Percentiles rank a stretch among this genome's conserved stretches.
Conservation (phyloP, 2,888 invertebrate species). For the Pammene fasciana region DNA sequence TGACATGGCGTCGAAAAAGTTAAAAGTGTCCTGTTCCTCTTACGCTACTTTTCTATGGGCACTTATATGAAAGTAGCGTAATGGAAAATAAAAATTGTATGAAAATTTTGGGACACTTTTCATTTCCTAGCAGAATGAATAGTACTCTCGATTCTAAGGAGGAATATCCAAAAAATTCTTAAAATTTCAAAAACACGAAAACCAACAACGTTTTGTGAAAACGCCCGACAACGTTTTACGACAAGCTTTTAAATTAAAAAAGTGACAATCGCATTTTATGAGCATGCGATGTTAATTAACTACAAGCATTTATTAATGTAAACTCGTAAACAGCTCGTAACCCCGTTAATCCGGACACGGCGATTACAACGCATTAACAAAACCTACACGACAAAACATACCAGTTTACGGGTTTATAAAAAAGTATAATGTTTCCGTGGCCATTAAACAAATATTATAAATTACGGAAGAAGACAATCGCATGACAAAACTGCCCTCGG, state of each 20-base stretch:
- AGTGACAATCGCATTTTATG: background rate
- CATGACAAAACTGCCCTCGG: constrained; percentile 72
- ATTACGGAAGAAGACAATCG: constrained; percentile 56
- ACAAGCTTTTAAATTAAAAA: background rate
- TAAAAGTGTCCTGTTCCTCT: no score
- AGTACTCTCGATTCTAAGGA: no score
- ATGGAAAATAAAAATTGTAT: no score
- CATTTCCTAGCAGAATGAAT: no score
- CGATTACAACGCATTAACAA: constrained; percentile 59
- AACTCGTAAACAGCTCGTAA: constrained; percentile 41
- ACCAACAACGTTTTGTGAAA: no score
- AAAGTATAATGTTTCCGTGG: constrained; percentile 45
- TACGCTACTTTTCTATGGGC: no score
- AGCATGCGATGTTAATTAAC: constrained; percentile 6
- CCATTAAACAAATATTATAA: constrained; percentile 56
- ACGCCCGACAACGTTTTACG: background rate
- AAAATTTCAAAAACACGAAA: no score
- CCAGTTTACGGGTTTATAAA: constrained; percentile 56
- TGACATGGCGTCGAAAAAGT: no score
- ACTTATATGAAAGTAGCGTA: no score
- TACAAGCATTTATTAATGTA: constrained; percentile 21
- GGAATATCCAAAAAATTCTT: no score
- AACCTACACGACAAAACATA: constrained; percentile 56
- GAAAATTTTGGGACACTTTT: no score
- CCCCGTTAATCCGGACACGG: constrained; percentile 45